phyloP scores from a whole-genome alignment of 2,888 invertebrate genomes.

The Pyrocoelia pectoralis region DNA sequence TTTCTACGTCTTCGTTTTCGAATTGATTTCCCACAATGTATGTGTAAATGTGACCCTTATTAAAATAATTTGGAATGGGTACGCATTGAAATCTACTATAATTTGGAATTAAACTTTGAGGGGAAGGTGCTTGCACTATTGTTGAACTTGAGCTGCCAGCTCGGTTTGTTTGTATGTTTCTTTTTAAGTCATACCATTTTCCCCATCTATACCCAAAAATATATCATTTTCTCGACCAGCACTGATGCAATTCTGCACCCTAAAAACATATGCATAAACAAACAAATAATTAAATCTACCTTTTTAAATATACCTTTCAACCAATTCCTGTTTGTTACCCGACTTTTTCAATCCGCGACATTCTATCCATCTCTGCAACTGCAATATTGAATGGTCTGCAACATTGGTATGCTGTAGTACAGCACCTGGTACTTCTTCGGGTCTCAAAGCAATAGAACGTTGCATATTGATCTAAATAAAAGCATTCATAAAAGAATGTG shows the following conservation, averaged over 20 bases:
- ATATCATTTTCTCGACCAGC: slow-evolving; percentile 7
- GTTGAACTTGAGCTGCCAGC: too few species aligned
- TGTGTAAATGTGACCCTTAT: slow-evolving; percentile 17
- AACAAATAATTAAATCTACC: too few species aligned
- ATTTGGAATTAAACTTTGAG: too few species aligned
- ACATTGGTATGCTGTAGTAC: not conserved
- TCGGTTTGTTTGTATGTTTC: too few species aligned
- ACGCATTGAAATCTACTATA: slow-evolving; percentile 12
- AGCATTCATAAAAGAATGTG: too few species aligned
- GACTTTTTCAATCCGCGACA: slow-evolving; percentile 12
- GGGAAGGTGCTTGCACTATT: not conserved
- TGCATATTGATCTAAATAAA: too few species aligned
- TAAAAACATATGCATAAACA: too few species aligned
- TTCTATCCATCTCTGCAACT: slow-evolving; percentile 10
- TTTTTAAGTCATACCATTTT: slow-evolving; percentile 17
- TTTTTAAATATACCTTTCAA: slow-evolving; percentile 11
- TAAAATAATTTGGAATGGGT: slow-evolving; percentile 14
- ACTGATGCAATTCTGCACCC: slow-evolving; percentile 15
- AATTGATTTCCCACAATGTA: slow-evolving; percentile 2
- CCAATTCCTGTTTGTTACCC: slow-evolving; percentile 7
- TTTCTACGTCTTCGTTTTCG: slow-evolving; percentile 3
- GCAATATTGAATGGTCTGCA: slow-evolving; percentile 2
- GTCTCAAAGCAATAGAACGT: too few species aligned
- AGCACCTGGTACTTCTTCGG: slow-evolving; percentile 8
- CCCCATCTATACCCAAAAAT: slow-evolving; percentile 17